Evolutionary conservation across 2,113 vertebrate species (phyloP).

Genomic region (Chlorodrepanis virens): DNA sequence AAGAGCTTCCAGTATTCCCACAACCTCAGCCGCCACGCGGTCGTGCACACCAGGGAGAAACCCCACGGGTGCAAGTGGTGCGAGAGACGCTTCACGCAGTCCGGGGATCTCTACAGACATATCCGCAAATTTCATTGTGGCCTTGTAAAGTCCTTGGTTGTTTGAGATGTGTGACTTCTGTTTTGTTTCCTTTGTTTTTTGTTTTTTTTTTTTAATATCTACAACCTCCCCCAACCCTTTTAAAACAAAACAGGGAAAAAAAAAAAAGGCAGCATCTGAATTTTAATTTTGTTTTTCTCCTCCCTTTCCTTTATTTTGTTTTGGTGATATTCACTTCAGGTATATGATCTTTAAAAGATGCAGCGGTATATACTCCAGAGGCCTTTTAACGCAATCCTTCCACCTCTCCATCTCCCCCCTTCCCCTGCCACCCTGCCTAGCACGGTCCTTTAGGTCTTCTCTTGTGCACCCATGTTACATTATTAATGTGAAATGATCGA

Average conservation of each 20-base stretch:
- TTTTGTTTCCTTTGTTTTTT: too few species aligned
- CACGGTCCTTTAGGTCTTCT: constrained; percentile 3
- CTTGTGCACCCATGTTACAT: background rate
- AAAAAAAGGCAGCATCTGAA: constrained; percentile 23
- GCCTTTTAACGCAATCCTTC: constrained; percentile 47
- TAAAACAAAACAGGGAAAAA: background rate
- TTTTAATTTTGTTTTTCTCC: background rate
- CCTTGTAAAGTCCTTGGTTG: constrained; percentile 87
- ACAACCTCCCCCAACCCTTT: background rate
- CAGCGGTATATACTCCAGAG: constrained; percentile 50
- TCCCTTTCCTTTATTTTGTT: background rate
- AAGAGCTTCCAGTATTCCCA: constrained; percentile 99
- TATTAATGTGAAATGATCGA: constrained; percentile 62
- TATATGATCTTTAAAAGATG: constrained; percentile 38
- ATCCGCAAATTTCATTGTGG: constrained; percentile 99
- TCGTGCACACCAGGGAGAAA: constrained; percentile 97
- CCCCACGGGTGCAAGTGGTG: constrained; percentile 98
- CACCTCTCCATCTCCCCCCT: background rate
- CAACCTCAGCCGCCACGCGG: constrained; percentile 95
- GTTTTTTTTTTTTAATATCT: background rate
- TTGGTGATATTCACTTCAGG: constrained; percentile 30
- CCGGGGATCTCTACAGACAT: constrained; percentile 95
- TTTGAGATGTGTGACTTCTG: background rate
- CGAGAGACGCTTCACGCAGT: constrained; percentile 96
- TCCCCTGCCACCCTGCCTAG: background rate